Evolutionary conservation across 2,113 vertebrate genomes (phyloP).

Genomic region (Laticauda colubrina): DNA sequence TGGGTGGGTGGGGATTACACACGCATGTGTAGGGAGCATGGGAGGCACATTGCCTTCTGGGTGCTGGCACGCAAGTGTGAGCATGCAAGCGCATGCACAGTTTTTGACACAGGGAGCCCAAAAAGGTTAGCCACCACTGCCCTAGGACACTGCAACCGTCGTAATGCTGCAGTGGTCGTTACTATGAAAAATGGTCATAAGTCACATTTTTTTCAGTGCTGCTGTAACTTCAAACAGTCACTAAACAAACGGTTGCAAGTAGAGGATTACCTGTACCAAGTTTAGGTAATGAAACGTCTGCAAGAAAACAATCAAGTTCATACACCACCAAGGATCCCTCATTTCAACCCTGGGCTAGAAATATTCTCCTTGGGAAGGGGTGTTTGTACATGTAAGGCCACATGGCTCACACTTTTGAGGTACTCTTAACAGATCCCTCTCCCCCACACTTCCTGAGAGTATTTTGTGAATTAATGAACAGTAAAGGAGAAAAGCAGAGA

Average conservation of each 20-base stretch:
- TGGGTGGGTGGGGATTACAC: too few species aligned
- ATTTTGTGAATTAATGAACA: neutral
- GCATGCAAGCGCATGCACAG: too few species aligned
- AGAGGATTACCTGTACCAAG: neutral
- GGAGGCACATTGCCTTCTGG: too few species aligned
- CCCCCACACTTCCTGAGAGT: neutral
- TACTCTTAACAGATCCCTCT: neutral
- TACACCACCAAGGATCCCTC: neutral
- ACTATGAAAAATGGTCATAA: neutral
- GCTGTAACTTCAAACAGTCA: neutral
- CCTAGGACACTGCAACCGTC: neutral
- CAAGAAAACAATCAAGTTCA: neutral
- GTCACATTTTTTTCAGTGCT: neutral
- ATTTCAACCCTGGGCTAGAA: neutral
- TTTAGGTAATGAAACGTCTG: neutral
- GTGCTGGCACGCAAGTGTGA: too few species aligned
- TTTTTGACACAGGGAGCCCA: too few species aligned
- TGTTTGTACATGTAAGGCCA: neutral
- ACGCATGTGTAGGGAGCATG: too few species aligned
- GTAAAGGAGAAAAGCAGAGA: accelerated
- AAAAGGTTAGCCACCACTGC: too few species aligned
- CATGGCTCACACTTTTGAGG: neutral
- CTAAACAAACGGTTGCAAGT: neutral
- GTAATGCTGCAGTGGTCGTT: neutral
- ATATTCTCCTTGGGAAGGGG: neutral